Evolutionary conservation across 2,797 vertebrate species (phyloP).

Genomic region (Rousettus madagascariensis): DNA sequence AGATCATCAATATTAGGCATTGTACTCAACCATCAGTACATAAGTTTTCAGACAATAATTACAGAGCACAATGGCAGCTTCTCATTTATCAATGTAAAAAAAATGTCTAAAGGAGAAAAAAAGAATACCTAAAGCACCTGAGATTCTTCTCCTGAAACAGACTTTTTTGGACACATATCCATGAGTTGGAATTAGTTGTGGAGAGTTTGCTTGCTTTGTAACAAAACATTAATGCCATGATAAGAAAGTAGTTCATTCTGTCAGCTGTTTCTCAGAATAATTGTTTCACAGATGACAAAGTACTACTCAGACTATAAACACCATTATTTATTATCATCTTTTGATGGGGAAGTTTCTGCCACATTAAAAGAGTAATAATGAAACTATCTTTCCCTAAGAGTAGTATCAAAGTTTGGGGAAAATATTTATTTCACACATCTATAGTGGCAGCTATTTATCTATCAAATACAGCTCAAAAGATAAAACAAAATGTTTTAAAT

Average conservation of each 20-base stretch:
- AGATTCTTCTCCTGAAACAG: constrained; percentile 71
- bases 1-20: constrained; percentile 80
- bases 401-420: constrained; percentile 16
- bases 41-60: constrained; percentile 81
- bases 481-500: constrained; percentile 6
- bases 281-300: constrained; percentile 75
- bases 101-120: constrained; percentile 56
- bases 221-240: constrained; percentile 60
- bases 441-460: not conserved
- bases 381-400: constrained; percentile 30
- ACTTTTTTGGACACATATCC: constrained; percentile 65
- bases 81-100: constrained; percentile 80
- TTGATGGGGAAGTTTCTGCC: not conserved
- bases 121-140: constrained; percentile 62
- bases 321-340: constrained; percentile 69
- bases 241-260: constrained; percentile 69
- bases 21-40: constrained; percentile 79
- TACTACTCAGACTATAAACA: constrained; percentile 65
- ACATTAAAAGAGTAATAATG: constrained; percentile 77
- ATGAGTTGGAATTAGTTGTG: constrained; percentile 62
- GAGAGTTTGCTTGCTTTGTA: constrained; percentile 64
- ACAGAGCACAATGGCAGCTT: constrained; percentile 72
- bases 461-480: not conserved
- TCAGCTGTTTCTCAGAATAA: constrained; percentile 72
- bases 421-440: not conserved